Evolutionary conservation across 2,113 vertebrate genomes (phyloP), one percentile per base, ranked within the genome.

Genomic region (Athene noctua): DNA sequence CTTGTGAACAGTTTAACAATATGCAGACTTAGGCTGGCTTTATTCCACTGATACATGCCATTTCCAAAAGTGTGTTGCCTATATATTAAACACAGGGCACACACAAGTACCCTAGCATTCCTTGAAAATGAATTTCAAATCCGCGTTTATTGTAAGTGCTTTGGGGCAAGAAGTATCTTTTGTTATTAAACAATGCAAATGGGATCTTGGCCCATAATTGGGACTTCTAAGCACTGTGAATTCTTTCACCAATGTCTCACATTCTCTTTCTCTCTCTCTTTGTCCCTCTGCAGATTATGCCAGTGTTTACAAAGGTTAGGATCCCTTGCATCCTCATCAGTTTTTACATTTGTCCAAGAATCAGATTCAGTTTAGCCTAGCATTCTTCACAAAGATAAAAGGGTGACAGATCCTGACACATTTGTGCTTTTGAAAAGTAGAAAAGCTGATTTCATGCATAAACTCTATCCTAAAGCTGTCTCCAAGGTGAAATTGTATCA

Each of bases 71-170:
- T 84, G 77, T 87, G 21, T 80, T 95, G 83, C 71, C 89, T 86
- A 15, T 96, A 73, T 82, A 55, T 92, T 96, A 94, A 97, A 83
- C 86, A 75, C 73, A 82, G 63, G 80, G 74, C 54, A 68, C 58
- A 82, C 68, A 92, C 80, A 97, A 96, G 93, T 86, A 89, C 84
- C 36, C 66, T 49, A 68, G 58, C 88, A 89, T 95, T 95, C 92
- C 92, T 92, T 94, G 95, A 95, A 97, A 97, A 96, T 96, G 82
- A 97, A 95, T 95, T 95, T 97, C 91, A 94, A 95, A 95, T 95
- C 71, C 91, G 92, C 94, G 67, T 95, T 96, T 96, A 90, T 96
- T 90, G n/a, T 90, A 93, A 92, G 93, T 94, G 85, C 93, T 78
- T 94, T 86, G 85, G 92, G 74, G 75, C 79, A 94, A 94, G 94